A percentile compares a stretch with the other conserved stretches of the same genome.
These are phyloP conservation scores for Cyphomyrus discorhynchus DNA, from an alignment of 2,113 vertebrate species.

Conservation along the genomic window DNA sequence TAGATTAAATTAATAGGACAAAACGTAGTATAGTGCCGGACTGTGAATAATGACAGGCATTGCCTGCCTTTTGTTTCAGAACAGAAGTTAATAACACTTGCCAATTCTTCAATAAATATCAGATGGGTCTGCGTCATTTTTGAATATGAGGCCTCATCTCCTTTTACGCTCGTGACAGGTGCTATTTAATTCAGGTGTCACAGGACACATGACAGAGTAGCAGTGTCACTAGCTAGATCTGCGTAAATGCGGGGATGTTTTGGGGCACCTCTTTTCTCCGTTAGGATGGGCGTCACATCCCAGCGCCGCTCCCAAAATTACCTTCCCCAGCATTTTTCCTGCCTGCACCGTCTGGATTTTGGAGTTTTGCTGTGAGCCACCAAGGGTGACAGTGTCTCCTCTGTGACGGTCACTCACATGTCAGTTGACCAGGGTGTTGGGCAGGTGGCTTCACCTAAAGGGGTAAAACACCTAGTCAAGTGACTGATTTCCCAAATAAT, in stretches of 20 bases:
- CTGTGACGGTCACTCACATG: neutral
- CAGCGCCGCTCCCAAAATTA: neutral
- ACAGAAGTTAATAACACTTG: slow-evolving; percentile 43
- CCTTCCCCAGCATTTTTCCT: neutral
- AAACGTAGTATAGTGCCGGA: slow-evolving; percentile 42
- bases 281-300: neutral
- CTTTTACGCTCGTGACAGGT: neutral
- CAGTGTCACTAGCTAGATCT: slow-evolving; percentile 41
- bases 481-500: neutral
- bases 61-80: slow-evolving; percentile 46
- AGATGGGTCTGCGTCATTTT: slow-evolving; percentile 47
- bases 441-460: neutral
- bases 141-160: slow-evolving; percentile 42
- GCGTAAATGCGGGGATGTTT: slow-evolving; percentile 44
- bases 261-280: slow-evolving; percentile 35
- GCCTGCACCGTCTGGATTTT: neutral
- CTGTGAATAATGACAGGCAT: slow-evolving; percentile 44
- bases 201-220: slow-evolving; percentile 39
- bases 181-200: slow-evolving; percentile 25
- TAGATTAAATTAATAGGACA: slow-evolving; percentile 45
- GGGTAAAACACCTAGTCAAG: neutral
- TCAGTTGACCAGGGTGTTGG: neutral
- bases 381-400: neutral
- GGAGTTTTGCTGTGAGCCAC: neutral
- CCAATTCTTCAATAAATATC: slow-evolving; percentile 58